A percentile compares a stretch with the other conserved stretches of the same genome.
Evolutionary conservation across 1,140 invertebrate species (phyloP).

Genomic region (Seison nebaliae): DNA sequence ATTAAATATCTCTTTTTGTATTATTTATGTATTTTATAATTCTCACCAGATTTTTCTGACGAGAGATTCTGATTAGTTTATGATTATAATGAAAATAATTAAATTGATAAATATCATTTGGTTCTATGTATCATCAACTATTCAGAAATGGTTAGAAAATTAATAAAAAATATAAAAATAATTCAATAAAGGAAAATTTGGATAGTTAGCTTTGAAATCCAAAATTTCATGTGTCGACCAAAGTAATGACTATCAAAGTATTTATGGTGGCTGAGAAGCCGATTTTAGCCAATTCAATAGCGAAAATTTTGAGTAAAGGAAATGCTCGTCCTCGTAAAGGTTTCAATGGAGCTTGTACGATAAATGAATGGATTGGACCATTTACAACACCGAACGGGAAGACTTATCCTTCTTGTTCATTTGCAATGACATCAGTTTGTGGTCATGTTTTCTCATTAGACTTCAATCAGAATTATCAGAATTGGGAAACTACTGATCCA

Average conservation of each 20-base stretch:
- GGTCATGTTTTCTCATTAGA: slow-evolving; percentile 89
- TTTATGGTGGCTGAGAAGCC: slow-evolving; percentile 99
- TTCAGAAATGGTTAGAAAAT: no score
- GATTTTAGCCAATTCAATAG: slow-evolving; percentile 69
- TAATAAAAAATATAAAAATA: no score
- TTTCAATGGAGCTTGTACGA: slow-evolving; percentile 58
- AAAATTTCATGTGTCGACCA: not conserved
- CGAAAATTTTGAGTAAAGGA: slow-evolving; percentile 69
- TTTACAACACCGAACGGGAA: slow-evolving; percentile 16
- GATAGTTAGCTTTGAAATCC: no score
- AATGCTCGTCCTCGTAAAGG: slow-evolving; percentile 55
- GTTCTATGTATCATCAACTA: no score
- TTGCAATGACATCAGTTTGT: slow-evolving; percentile 91
- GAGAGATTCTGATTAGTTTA: no score
- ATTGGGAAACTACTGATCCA: slow-evolving; percentile 90
- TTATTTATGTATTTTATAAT: no score
- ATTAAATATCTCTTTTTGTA: no score
- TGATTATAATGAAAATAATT: no score
- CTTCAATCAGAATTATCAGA: slow-evolving; percentile 65
- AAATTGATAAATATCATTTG: no score
- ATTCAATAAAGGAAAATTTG: no score
- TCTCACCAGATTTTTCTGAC: no score
- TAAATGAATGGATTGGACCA: slow-evolving; percentile 63
- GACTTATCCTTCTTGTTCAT: slow-evolving; percentile 34
- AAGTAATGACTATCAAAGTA: slow-evolving; percentile 37